Percentiles rank a stretch among this genome's conserved stretches.
These are phyloP conservation scores for Parazoanthus darwini DNA, from an alignment of 92 coral and sea anemone species.

Conservation along the genomic window DNA sequence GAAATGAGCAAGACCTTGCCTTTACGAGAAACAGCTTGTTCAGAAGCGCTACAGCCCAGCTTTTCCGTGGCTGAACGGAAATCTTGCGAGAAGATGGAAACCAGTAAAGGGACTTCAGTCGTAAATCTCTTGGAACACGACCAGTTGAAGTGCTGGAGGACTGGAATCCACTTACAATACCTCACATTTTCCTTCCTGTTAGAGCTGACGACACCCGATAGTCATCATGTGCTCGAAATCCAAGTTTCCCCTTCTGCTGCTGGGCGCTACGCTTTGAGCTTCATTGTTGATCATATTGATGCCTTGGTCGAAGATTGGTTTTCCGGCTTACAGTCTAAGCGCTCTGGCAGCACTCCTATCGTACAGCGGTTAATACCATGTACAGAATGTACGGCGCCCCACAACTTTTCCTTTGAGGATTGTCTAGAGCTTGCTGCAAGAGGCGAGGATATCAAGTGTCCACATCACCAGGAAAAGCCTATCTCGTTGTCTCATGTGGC, in stretches of 20 bases:
- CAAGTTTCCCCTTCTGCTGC: conserved; percentile 47
- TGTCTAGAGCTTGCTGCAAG: conserved; percentile 48
- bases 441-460: conserved; percentile 51
- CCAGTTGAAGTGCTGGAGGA: conserved; percentile 55
- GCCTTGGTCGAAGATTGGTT: conserved; percentile 69
- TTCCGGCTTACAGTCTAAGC: conserved; percentile 44
- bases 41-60: not conserved
- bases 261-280: conserved; percentile 54
- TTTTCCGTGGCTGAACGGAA: not conserved
- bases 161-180: conserved; percentile 55
- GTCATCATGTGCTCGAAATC: conserved; percentile 45
- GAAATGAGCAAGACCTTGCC: too few species aligned
- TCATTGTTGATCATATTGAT: conserved; percentile 70
- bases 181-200: conserved; percentile 41
- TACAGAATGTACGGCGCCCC: conserved; percentile 53
- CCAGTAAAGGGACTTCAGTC: conserved; percentile 23
- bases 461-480: conserved; percentile 40
- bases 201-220: conserved; percentile 1
- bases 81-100: conserved; percentile 4
- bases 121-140: conserved; percentile 23
- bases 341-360: conserved; percentile 12
- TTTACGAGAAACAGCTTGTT: not conserved
- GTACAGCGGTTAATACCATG: conserved; percentile 65
- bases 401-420: conserved; percentile 58
- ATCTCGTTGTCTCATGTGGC: conserved; percentile 32